Conservation (phyloP, 2,797 vertebrate genomes). For the Alfaro cultratus region DNA sequence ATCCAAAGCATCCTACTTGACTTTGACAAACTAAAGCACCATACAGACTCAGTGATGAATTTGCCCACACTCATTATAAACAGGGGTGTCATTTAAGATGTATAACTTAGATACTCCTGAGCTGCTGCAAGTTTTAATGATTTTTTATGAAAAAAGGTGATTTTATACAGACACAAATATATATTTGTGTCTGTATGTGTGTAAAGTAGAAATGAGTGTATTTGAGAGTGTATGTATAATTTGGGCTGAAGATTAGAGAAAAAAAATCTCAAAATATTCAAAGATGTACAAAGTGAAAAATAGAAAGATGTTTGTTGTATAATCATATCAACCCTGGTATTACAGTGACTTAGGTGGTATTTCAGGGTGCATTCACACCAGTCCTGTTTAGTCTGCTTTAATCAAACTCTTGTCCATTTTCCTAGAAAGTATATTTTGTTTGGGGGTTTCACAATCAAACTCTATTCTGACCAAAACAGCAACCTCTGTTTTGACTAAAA, state of each 20-base stretch:
- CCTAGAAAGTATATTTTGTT: too few relatives aligned
- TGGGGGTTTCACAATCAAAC: too few relatives aligned
- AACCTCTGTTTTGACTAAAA: too few relatives aligned
- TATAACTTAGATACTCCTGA: neutral
- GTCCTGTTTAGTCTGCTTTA: too few relatives aligned
- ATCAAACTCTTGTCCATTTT: too few relatives aligned
- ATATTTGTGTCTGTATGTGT: too few relatives aligned
- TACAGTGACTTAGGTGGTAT: neutral
- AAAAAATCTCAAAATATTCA: neutral
- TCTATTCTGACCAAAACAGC: too few relatives aligned
- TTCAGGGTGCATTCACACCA: too few relatives aligned
- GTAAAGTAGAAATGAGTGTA: neutral
- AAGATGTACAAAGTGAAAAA: neutral
- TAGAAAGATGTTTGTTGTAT: neutral
- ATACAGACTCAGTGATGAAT: neutral
- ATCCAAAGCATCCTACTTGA: conserved; percentile 65
- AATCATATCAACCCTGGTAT: neutral
- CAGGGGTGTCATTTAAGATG: neutral
- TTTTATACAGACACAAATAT: neutral
- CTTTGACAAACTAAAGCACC: conserved; percentile 63
- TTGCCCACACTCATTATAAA: neutral
- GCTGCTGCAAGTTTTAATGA: neutral
- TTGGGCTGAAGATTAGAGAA: neutral
- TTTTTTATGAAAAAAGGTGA: neutral
- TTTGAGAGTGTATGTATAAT: neutral